A percentile compares a stretch with the other conserved stretches of the same genome.
These are phyloP conservation scores for Cantharis flavilabris DNA, from an alignment of 2,888 invertebrate species.

Conservation along the genomic window DNA sequence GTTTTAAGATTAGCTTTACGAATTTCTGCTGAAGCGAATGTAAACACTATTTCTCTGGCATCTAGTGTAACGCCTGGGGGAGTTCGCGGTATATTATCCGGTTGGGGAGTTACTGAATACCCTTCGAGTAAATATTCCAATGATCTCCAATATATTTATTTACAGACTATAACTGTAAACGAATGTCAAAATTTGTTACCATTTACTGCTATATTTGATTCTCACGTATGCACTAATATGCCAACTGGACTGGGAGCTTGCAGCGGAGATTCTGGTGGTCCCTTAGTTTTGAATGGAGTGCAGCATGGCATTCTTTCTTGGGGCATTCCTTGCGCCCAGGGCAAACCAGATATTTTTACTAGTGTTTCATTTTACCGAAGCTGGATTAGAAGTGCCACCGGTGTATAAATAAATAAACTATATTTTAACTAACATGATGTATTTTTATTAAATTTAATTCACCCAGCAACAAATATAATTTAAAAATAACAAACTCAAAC, in stretches of 20 bases:
- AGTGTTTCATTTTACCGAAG: slow-evolving; percentile 55
- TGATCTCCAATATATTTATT: slow-evolving; percentile 60
- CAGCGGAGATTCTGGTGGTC: slow-evolving; percentile 62
- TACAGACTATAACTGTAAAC: slow-evolving; percentile 57
- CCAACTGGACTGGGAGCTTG: slow-evolving; percentile 63
- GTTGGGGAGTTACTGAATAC: slow-evolving; percentile 44
- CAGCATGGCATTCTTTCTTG: slow-evolving; percentile 61
- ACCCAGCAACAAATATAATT: no score
- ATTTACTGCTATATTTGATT: slow-evolving; percentile 51
- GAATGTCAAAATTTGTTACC: slow-evolving; percentile 51
- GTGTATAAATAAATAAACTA: neutral
- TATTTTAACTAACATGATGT: no score
- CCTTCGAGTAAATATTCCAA: slow-evolving; percentile 62
- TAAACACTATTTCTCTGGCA: neutral
- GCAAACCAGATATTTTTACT: slow-evolving; percentile 60
- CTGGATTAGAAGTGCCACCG: slow-evolving; percentile 51
- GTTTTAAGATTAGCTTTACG: slow-evolving; percentile 20
- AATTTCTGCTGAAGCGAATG: neutral
- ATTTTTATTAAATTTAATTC: no score
- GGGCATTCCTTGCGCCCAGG: slow-evolving; percentile 60
- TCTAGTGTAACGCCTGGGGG: neutral
- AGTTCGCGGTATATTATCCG: slow-evolving; percentile 11
- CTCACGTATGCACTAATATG: slow-evolving; percentile 64
- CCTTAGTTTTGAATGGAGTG: slow-evolving; percentile 53
- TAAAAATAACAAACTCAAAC: no score